These are phyloP conservation scores for Syrmaticus mikado DNA, from an alignment of 2,113 vertebrate genomes.

Conservation along the genomic window DNA sequence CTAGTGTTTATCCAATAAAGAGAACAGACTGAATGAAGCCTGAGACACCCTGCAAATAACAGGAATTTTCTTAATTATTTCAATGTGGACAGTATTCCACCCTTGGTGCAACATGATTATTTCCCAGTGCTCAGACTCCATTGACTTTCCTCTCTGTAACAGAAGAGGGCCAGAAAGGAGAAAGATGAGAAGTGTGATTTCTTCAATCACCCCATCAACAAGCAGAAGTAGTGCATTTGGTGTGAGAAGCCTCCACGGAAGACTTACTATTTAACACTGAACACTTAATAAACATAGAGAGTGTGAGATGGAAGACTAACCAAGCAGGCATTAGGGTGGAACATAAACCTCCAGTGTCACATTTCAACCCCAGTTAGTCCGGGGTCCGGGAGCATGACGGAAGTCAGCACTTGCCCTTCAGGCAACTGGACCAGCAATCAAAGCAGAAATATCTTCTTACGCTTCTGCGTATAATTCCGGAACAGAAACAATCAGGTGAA, in stretches of 20 bases:
- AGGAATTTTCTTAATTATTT: background rate
- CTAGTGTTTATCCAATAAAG: background rate
- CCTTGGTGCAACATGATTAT: background rate
- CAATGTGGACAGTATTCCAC: background rate
- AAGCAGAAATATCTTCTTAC: conserved; percentile 12
- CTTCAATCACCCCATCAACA: background rate
- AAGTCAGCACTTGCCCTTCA: conserved; percentile 9
- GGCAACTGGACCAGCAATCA: conserved; percentile 41
- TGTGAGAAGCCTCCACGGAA: background rate
- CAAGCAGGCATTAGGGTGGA: background rate
- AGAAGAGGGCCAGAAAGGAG: background rate
- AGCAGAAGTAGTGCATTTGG: background rate
- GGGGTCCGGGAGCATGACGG: background rate
- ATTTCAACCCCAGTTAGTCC: conserved; percentile 10
- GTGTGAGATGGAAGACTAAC: background rate
- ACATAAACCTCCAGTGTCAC: conserved; percentile 6
- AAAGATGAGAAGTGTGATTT: background rate
- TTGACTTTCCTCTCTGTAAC: background rate
- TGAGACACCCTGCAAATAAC: background rate
- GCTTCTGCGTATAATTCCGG: background rate
- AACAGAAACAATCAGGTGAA: background rate
- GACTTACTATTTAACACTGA: background rate
- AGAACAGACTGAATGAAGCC: background rate
- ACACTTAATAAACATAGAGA: background rate
- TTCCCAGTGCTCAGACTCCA: background rate